Base-by-base conservation (phyloP, 2,888 invertebrate species). In the Mythimna vitellina region DNA sequence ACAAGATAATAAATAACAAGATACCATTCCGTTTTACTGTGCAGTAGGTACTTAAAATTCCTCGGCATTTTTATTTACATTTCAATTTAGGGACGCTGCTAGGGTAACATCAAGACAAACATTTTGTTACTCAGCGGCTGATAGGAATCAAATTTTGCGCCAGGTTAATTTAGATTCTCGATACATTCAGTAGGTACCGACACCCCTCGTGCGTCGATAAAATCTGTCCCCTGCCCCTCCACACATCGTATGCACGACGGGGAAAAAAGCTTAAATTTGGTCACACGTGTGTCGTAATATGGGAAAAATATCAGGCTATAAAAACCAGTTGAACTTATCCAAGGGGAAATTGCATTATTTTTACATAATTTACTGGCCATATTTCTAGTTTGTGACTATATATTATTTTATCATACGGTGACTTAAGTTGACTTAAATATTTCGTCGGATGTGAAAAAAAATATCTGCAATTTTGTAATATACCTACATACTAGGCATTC, bases 111-210 rank as follows among this genome's bases (percentile, higher is more conserved):
- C 49, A 67, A 79, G 77, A 86, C 72, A 88, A 83, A 81, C 76
- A 82, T 84, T 88, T 86, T 86, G 85, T 86, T 86, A 72, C 54
- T 38, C 84, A 83, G 82, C 81, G 76, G 68, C 65, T 75, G 88
- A 90, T 86, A 89, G 81, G 83, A 85, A 89, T 89, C 88, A 88
- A 87, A 87, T 89, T 84, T 84, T 81, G 84, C 78, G 69, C 79
- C 75, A 85, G 85, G 88, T 87, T 89, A 88, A 89, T 89, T 90
- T 84, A 90, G 87, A 89, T 87, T 87, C 82, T 81, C 83, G 84
- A 88, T 90, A 90, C 87, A 88, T 85, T 86, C 83, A 65, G 72
- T 71, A 85, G 85, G 81, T 79, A 81, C 81, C 80, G 76, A 80
- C 86, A 83, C 82, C 84, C 87, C 81, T 86, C 75, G 83, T 80